Conservation (phyloP, 2,888 invertebrate species). For the Drosophila mulleri region DNA sequence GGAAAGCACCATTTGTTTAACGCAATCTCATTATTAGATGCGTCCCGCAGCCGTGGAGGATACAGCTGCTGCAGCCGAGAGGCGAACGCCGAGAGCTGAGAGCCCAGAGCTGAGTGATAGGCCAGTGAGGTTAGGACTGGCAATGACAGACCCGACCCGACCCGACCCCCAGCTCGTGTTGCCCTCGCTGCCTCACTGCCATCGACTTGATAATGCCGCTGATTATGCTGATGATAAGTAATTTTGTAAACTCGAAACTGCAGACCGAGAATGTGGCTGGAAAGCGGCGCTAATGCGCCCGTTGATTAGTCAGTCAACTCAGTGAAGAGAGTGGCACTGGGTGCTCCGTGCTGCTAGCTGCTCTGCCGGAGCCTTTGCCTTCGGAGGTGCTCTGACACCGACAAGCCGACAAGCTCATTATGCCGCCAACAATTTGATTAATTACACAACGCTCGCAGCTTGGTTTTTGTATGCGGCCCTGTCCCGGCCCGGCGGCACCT, state of each 20-base stretch:
- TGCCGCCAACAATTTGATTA: slow-evolving; percentile 77
- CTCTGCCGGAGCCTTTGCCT: slow-evolving; percentile 1
- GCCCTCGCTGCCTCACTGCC: neutral
- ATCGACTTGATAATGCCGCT: slow-evolving; percentile 69
- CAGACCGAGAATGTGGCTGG: slow-evolving; percentile 48
- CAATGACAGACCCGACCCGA: slow-evolving; percentile 16
- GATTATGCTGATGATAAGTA: slow-evolving; percentile 80
- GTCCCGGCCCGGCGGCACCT: neutral
- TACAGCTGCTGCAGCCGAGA: slow-evolving; percentile 16
- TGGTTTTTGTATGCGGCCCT: neutral
- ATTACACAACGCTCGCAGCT: slow-evolving; percentile 47
- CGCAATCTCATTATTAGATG: slow-evolving; percentile 79
- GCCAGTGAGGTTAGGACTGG: slow-evolving; percentile 44
- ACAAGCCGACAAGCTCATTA: slow-evolving; percentile 73
- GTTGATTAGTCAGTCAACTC: slow-evolving; percentile 64
- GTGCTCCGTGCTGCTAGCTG: neutral
- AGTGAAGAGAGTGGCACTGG: neutral
- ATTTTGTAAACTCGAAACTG: slow-evolving; percentile 74
- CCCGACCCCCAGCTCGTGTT: slow-evolving; percentile 6
- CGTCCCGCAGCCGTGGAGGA: slow-evolving; percentile 44
- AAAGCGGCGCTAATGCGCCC: slow-evolving; percentile 72
- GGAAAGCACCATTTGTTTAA: slow-evolving; percentile 79
- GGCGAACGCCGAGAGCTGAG: neutral
- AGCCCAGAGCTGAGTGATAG: slow-evolving; percentile 30
- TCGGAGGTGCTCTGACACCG: slow-evolving; percentile 15